These are phyloP conservation scores for Gastrophryne carolinensis DNA, from an alignment of 2,797 vertebrate species.

Conservation along the genomic window DNA sequence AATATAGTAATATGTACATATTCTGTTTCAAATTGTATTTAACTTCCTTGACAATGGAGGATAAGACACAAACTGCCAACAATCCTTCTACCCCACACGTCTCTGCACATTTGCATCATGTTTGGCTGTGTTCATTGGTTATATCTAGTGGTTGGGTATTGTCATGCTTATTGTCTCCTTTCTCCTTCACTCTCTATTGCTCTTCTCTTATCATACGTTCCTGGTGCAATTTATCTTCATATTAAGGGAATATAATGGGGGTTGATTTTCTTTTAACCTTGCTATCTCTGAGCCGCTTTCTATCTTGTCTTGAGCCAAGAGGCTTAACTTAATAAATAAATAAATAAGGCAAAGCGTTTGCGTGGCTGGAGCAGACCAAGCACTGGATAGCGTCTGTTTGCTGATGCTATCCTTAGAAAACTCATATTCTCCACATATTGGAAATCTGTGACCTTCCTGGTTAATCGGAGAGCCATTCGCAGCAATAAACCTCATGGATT, in stretches of 20 bases:
- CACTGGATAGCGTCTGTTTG: constrained; percentile 25
- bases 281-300: neutral
- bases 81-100: too few species aligned
- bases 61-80: too few species aligned
- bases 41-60: too few species aligned
- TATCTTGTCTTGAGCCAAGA: constrained; percentile 7
- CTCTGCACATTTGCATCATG: neutral
- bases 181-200: neutral
- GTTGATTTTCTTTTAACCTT: constrained; percentile 27
- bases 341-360: constrained; percentile 17
- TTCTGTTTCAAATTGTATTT: too few species aligned
- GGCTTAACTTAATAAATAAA: constrained; percentile 32
- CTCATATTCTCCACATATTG: constrained; percentile 30
- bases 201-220: neutral
- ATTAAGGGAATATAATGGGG: neutral
- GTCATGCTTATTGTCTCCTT: neutral
- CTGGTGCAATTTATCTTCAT: constrained; percentile 14
- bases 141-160: neutral
- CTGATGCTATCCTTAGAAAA: constrained; percentile 37
- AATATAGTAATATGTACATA: too few species aligned
- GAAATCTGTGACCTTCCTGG: constrained; percentile 40
- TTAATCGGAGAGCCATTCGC: constrained; percentile 23
- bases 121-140: neutral
- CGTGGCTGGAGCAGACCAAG: neutral
- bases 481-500: constrained; percentile 47